Conservation (phyloP, 2,888 invertebrate genomes). For the Dryococelus australis region DNA sequence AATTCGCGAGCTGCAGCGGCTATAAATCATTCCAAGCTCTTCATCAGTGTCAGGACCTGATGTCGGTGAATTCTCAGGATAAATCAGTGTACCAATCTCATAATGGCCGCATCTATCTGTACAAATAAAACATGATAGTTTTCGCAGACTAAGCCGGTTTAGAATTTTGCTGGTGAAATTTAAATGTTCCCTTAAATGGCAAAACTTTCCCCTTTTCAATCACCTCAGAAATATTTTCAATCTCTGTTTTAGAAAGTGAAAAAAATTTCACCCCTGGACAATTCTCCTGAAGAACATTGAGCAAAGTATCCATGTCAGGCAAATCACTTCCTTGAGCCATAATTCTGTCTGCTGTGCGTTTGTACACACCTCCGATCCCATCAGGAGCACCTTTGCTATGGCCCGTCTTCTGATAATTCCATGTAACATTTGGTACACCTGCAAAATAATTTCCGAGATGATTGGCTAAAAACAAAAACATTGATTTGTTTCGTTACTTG, state of each 20-base stretch:
- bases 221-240: neutral
- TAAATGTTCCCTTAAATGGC: neutral
- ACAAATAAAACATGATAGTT: neutral
- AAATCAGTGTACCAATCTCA: neutral
- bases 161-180: neutral
- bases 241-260: neutral
- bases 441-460: neutral
- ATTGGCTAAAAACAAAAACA: conserved; percentile 6
- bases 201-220: conserved; percentile 21
- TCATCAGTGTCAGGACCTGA: neutral
- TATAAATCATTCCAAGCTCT: neutral
- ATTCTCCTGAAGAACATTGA: conserved; percentile 6
- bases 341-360: neutral
- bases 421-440: conserved; percentile 21
- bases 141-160: conserved; percentile 11
- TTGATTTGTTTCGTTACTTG: conserved; percentile 12
- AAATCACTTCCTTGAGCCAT: neutral
- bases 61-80: neutral
- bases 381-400: neutral
- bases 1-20: neutral
- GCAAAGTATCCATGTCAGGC: neutral
- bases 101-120: neutral
- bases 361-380: neutral
- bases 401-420: neutral
- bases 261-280: conserved; percentile 4